Evolutionary conservation across 1,140 invertebrate species (phyloP), one percentile per base, ranked within the genome.

Genomic region (Bombus affinis): DNA sequence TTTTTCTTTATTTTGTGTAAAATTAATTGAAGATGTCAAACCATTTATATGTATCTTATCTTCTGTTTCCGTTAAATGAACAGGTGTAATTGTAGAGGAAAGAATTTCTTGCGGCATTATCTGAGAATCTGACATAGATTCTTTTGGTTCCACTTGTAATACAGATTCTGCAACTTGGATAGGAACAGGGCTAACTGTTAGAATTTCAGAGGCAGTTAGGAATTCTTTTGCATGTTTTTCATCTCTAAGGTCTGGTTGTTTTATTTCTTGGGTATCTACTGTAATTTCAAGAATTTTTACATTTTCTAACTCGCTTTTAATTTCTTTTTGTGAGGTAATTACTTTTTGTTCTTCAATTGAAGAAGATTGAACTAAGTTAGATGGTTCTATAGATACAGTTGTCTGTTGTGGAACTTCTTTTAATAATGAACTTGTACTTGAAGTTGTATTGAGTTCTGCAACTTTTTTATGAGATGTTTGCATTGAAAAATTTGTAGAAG

Each of bases 101-200:
- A 95, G 87, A 18, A 85, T 89, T 88, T 94, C 91, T 90, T 94
- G 90, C 4, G 86, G 88, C 15, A 93, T 84, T 25, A 85, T 81
- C 79, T 91, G 90, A 6, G 91, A 75, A 75, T 93, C 92, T 2
- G 89, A 91, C 32, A 93, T 83, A 10, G 93, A 93, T 83, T 95
- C 93, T 76, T 95, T 95, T 9, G 93, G 87, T 59, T 94, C 93
- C 12, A 93, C 62, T 70, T 95, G 93, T 10, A 95, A 87, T 80
- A 95, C 94, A 10, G 94, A 95, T 89, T 95, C 94, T 5, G 94
- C 94, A 5, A 95, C 93, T 88, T 95, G 95, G 74, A 95, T 94
- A 13, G 95, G 94, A 77, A 95, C 94, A 35, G 89, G 83, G 72
- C 78, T 91, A 71, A 89, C 47, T 73, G 83, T 81, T 53, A 86